Evolutionary conservation across 2,888 invertebrate species (phyloP), one percentile per base, ranked within the genome.

Genomic region (Epiblema foenella): DNA sequence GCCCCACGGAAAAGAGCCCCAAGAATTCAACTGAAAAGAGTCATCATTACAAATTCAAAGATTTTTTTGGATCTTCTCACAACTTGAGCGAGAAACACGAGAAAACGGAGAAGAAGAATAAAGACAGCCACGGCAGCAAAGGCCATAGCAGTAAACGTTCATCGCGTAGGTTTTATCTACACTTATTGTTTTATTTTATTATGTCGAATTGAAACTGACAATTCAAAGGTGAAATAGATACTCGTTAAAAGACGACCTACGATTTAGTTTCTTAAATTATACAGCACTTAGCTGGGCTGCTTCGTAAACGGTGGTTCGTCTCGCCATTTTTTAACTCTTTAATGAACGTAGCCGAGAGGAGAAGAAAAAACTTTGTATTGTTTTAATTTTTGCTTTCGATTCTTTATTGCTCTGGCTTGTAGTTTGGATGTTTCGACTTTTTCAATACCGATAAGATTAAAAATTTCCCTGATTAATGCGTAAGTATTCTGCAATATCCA

Each of bases 1-100:
- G 63, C 10, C 51, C 63, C 0, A 51, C 37, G 12, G 63, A 37
- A 52, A 63, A 63, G 18, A 49, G 33, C 33, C 56, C n/a, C n/a
- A 56, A 51, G 17, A 33, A 8, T 15, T 15, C 51, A 0, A 86
- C 87, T 59, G 90, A 89, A 73, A 78, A 56, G 12, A 49, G 57
- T 12, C 78, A 85, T 65, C 2, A 24, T 4, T 82, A 81, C 1
- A 90, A 83, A 71, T 69, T 89, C 0, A 83, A 83, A 56, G 84
- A 83, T 33, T 73, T 73, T 56, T 70, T 70, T 15, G 70, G 73
- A 8, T 65, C 73, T 2, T 62, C 66, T 7, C 71, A 71, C 8
- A 71, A 71, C 17, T 67, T 71, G 56, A 54, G 24, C 46, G 70
- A 70, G 4, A 70, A 70, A 60, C 65, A 59, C 1, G 65, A 70